Evolutionary conservation across 2,113 vertebrate species (phyloP), one percentile per base, ranked within the genome.

Genomic region (Danionella cerebrum): DNA sequence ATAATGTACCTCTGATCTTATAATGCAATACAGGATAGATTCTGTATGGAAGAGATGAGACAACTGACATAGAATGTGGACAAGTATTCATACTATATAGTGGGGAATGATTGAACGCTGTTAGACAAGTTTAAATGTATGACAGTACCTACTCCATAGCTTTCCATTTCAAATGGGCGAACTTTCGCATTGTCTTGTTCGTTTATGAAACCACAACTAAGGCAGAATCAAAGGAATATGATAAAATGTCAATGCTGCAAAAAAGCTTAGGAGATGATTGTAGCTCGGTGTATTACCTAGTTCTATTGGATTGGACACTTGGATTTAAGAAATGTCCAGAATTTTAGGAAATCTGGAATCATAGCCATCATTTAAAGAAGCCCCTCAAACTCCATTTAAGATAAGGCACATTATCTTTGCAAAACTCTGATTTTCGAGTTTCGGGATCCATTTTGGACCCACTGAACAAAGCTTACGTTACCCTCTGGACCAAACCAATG

Each of bases 371-470:
- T 47, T 57, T 7, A 38, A 67, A 59, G 45, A 71, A 72, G 52
- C 27, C 35, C 64, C 55, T 39, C 19, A 12, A 62, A 71, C 45
- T 60, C 50, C n/a, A 71, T 58, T 70, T 39, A 72, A 60, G 50
- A 47, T 85, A 87, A 86, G 84, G 81, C 84, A 83, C 83, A 69
- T 77, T 76, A 69, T 75, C 68, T 64, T 47, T 47, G 44, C 64
- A 72, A 64, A 65, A 68, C 65, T 77, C 75, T 60, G 69, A 63
- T 65, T 78, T 57, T 75, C 78, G 72, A 71, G 77, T 73, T 65
- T 51, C 36, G 60, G 77, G 73, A 79, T 72, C 67, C 65, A 31
- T 71, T 68, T 78, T 73, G 69, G 82, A 69, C 71, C 55, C 73
- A 51, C 55, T 51, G 58, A 70, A 72, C 59, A 42, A 72, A 79